Conservation (phyloP, 2,113 vertebrate genomes). For the Charadrius vociferus region DNA sequence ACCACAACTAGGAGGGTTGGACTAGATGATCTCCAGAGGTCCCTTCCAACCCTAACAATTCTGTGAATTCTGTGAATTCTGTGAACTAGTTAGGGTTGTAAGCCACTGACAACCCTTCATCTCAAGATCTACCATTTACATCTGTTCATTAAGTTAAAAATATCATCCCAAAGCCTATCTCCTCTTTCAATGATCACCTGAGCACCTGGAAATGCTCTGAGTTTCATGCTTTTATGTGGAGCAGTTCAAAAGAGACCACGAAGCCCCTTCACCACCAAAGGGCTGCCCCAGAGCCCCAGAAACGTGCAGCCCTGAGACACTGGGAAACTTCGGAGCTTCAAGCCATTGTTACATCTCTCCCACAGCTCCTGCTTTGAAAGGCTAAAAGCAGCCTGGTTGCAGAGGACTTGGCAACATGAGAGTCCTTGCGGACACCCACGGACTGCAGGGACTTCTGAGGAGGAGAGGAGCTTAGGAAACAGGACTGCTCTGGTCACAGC, state of each 20-base stretch:
- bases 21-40: too few species aligned
- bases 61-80: too few species aligned
- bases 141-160: not conserved
- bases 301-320: fast-evolving
- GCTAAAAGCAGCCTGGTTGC: not conserved
- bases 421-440: not conserved
- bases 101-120: not conserved
- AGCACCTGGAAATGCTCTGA: not conserved
- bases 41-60: too few species aligned
- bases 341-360: not conserved
- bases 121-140: not conserved
- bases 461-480: not conserved
- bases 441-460: not conserved
- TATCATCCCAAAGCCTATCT: not conserved
- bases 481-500: not conserved
- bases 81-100: not conserved
- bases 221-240: not conserved
- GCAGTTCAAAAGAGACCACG: not conserved
- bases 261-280: not conserved
- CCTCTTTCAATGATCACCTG: not conserved
- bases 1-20: too few species aligned
- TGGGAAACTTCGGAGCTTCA: not conserved
- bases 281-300: not conserved
- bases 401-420: not conserved
- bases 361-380: not conserved